Conservation (phyloP, 2,888 invertebrate genomes). For the Eulithis testata region DNA sequence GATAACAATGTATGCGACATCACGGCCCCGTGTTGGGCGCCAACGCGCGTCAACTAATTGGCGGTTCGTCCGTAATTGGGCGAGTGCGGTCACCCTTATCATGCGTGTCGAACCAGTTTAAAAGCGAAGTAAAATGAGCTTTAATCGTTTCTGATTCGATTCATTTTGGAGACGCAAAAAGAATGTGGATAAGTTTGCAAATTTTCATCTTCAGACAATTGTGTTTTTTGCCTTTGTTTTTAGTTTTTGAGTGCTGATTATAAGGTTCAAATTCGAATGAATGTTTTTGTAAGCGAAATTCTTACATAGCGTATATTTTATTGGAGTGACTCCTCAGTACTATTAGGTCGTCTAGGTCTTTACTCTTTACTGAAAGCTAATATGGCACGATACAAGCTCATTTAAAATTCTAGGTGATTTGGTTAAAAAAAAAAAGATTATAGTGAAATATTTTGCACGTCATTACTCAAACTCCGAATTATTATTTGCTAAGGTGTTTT, state of each 20-base stretch:
- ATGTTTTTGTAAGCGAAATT: background rate
- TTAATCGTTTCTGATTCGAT: background rate
- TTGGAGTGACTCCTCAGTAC: no score
- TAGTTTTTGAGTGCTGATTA: background rate
- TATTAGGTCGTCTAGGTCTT: background rate
- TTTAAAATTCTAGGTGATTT: background rate
- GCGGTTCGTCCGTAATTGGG: constrained; percentile 37
- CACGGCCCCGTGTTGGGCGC: constrained; percentile 42
- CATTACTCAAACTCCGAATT: background rate
- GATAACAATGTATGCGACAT: constrained; percentile 37
- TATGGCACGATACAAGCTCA: background rate
- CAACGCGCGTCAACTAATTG: constrained; percentile 43
- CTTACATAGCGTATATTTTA: background rate
- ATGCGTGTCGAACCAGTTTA: constrained; percentile 4
- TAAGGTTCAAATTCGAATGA: background rate
- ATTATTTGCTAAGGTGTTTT: no score
- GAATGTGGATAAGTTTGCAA: background rate
- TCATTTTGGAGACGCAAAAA: background rate
- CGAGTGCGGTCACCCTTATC: constrained; percentile 35
- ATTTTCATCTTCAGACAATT: background rate
- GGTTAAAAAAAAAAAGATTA: no score
- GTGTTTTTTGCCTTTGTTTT: background rate
- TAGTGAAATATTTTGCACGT: no score
- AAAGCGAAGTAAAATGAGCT: constrained; percentile 3
- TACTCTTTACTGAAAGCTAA: background rate